Percentiles rank a stretch among this genome's conserved stretches.
These are phyloP conservation scores for Perca schrenkii DNA, from an alignment of 2,113 vertebrate genomes.

Conservation along the genomic window DNA sequence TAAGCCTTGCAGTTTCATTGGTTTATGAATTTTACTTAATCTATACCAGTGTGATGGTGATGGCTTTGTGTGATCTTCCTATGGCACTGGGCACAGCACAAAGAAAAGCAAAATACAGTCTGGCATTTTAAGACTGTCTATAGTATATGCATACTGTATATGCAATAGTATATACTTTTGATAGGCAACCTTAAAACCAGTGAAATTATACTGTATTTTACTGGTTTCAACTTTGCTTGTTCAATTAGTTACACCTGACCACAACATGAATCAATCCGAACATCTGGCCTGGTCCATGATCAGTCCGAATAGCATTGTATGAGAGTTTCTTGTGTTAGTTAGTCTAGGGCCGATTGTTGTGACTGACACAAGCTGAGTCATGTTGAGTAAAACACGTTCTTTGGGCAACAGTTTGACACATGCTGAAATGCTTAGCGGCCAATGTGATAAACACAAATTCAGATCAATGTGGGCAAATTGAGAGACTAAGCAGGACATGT, in stretches of 20 bases:
- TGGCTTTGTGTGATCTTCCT: not conserved
- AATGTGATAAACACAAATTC: not conserved
- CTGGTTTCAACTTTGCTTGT: not conserved
- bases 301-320: not conserved
- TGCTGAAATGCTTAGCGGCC: not conserved
- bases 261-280: not conserved
- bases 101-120: not conserved
- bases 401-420: constrained; percentile 7
- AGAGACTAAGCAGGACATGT: not conserved
- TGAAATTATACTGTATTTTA: not conserved
- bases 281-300: not conserved
- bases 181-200: not conserved
- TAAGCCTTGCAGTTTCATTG: not conserved
- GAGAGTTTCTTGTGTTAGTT: not conserved
- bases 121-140: no score
- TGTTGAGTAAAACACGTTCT: not conserved
- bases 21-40: not conserved
- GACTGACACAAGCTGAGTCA: constrained; percentile 1
- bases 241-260: not conserved
- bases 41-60: not conserved
- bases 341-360: not conserved
- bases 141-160: no score
- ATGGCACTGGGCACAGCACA: not conserved
- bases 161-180: not conserved
- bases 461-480: not conserved